Evolutionary conservation across 92 coral and sea anemone species (phyloP).

Genomic region (Meandrina meandrites): DNA sequence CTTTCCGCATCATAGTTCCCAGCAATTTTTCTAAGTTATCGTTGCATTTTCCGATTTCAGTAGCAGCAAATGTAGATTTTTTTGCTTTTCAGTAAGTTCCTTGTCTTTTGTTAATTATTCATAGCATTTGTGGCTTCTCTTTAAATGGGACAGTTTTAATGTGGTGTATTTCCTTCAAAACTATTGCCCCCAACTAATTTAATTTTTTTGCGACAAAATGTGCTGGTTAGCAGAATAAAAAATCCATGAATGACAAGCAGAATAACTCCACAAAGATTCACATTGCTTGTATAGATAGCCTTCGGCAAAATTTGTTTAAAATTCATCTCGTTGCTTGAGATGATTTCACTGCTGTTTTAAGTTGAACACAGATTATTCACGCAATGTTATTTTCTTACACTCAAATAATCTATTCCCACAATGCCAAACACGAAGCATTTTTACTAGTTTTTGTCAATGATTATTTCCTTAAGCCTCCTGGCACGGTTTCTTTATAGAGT

Average conservation of each 20-base stretch:
- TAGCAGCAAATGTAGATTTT: not conserved
- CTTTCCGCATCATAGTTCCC: too few relatives aligned
- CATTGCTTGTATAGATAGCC: not conserved
- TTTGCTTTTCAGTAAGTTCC: not conserved
- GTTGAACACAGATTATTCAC: not conserved
- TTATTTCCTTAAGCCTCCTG: too few relatives aligned
- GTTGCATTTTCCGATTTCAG: not conserved
- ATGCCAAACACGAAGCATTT: too few relatives aligned
- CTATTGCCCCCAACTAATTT: not conserved
- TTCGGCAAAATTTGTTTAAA: not conserved
- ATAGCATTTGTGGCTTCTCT: not conserved
- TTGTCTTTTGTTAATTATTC: not conserved
- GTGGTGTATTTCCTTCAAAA: not conserved
- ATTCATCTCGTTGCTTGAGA: not conserved
- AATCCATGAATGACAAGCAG: not conserved
- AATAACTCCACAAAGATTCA: not conserved
- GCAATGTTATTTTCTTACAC: not conserved
- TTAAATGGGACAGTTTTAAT: too few relatives aligned
- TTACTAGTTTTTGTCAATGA: too few relatives aligned
- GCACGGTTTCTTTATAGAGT: too few relatives aligned
- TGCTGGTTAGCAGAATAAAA: not conserved
- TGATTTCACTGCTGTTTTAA: not conserved
- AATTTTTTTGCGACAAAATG: not conserved
- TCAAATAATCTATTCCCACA: not conserved
- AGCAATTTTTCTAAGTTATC: not conserved